These are phyloP conservation scores for Scomber scombrus DNA, from an alignment of 2,113 vertebrate genomes.

Conservation along the genomic window DNA sequence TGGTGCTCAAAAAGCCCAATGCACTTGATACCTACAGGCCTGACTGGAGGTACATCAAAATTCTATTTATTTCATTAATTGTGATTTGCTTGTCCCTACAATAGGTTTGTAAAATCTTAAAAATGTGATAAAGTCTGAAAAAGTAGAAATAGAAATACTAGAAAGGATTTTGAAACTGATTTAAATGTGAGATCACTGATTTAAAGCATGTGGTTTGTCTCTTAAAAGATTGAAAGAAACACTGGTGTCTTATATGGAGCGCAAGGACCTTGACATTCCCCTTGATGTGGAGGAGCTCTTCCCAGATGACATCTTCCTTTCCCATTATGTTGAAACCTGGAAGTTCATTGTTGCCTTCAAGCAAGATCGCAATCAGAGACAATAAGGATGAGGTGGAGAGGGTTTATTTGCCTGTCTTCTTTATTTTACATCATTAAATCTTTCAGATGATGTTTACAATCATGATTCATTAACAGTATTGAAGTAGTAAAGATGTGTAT, in stretches of 20 bases:
- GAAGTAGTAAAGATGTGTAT: background rate
- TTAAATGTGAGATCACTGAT: constrained; percentile 3
- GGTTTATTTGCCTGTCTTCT: background rate
- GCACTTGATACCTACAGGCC: constrained; percentile 81
- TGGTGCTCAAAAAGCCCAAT: constrained; percentile 83
- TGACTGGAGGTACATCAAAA: constrained; percentile 86
- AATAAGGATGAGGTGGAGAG: constrained; percentile 11
- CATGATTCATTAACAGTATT: background rate
- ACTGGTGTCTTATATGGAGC: constrained; percentile 85
- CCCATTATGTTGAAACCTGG: constrained; percentile 87
- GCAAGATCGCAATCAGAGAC: constrained; percentile 76
- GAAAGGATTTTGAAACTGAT: too few species aligned
- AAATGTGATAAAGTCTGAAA: background rate
- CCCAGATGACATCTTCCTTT: constrained; percentile 86
- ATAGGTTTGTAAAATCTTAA: background rate
- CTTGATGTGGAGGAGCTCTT: constrained; percentile 85
- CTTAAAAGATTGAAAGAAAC: constrained; percentile 88
- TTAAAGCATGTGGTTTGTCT: constrained; percentile 41
- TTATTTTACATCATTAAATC: background rate
- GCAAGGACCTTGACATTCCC: constrained; percentile 82
- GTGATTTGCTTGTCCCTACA: background rate
- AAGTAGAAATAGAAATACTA: too few species aligned
- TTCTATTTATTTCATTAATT: background rate
- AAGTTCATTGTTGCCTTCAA: constrained; percentile 85
- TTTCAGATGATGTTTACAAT: constrained; percentile 58